phyloP scores from a whole-genome alignment of 2,113 vertebrate genomes.

The Urocolius indicus region DNA sequence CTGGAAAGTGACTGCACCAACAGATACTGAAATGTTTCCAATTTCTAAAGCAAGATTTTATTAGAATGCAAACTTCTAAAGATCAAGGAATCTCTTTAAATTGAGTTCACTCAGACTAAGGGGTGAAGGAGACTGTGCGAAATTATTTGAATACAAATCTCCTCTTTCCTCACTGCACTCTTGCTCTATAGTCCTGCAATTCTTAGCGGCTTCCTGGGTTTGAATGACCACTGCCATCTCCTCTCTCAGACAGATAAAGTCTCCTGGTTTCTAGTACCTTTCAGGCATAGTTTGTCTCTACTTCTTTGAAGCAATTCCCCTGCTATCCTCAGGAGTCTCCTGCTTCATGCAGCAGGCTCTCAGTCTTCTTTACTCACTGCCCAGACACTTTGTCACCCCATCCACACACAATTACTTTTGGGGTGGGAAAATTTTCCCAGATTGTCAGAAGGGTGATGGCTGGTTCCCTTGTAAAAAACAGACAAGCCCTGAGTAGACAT shows the following conservation, averaged over 20 bases:
- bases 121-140: neutral
- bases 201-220: neutral
- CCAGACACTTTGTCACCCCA: neutral
- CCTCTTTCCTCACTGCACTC: neutral
- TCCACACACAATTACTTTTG: neutral
- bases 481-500: neutral
- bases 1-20: neutral
- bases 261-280: neutral
- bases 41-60: conserved; percentile 3
- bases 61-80: neutral
- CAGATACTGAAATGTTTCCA: neutral
- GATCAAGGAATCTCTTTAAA: neutral
- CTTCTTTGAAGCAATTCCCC: neutral
- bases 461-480: neutral
- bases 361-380: neutral
- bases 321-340: neutral
- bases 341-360: neutral
- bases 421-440: neutral
- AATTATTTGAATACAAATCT: neutral
- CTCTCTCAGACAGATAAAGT: neutral
- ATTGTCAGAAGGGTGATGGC: neutral
- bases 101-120: neutral
- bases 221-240: neutral
- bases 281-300: neutral
- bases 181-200: neutral